A percentile compares a stretch with the other conserved stretches of the same genome.
Evolutionary conservation across 2,888 invertebrate species (phyloP).

Genomic region (Dryobotodes eremita): DNA sequence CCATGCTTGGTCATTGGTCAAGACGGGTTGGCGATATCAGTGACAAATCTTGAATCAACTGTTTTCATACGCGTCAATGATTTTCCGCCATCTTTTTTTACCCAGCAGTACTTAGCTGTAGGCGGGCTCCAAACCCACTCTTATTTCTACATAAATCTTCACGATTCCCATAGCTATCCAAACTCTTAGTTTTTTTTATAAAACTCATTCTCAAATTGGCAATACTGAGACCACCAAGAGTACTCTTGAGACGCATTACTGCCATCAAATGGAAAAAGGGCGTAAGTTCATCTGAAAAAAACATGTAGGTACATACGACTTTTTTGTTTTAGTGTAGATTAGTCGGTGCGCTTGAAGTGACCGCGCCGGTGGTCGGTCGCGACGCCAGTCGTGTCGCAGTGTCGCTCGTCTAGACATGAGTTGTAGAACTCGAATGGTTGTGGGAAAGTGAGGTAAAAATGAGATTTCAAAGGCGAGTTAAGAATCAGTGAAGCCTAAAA

Average conservation of each 20-base stretch:
- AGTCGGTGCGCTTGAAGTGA: conserved; percentile 69
- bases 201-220: conserved; percentile 50
- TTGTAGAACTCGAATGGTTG: conserved; percentile 35
- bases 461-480: conserved; percentile 12
- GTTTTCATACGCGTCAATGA: neutral
- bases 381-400: conserved; percentile 55
- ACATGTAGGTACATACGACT: conserved; percentile 14
- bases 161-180: conserved; percentile 17
- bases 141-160: conserved; percentile 47
- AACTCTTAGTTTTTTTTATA: neutral
- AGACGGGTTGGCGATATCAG: no score
- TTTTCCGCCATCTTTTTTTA: neutral
- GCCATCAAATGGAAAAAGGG: conserved; percentile 21
- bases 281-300: conserved; percentile 34
- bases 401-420: conserved; percentile 62
- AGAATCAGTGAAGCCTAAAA: neutral
- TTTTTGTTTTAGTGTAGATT: conserved; percentile 39
- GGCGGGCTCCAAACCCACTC: conserved; percentile 22
- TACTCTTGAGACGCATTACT: conserved; percentile 67
- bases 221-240: conserved; percentile 69
- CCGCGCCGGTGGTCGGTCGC: conserved; percentile 69
- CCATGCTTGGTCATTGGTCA: no score
- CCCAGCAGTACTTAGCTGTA: neutral
- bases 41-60: neutral
- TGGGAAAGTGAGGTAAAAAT: conserved; percentile 53